These are phyloP conservation scores for Drepanosiphum platanoidis DNA, from an alignment of 2,888 invertebrate species.

Conservation along the genomic window DNA sequence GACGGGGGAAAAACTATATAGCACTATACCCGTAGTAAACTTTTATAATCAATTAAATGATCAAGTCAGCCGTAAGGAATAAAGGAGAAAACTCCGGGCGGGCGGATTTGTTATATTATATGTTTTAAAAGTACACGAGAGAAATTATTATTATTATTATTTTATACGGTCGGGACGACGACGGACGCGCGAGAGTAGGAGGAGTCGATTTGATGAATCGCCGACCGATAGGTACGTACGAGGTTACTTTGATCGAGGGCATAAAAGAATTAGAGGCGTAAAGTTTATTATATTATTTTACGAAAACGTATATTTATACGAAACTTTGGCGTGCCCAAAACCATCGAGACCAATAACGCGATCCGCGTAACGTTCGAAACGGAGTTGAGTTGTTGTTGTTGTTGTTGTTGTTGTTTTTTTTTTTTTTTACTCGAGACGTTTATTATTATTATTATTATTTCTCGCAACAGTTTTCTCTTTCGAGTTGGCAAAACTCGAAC, in stretches of 20 bases:
- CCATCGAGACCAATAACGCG: not conserved
- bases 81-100: not conserved
- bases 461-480: too few relatives aligned
- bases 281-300: not conserved
- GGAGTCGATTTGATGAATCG: not conserved
- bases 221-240: not conserved
- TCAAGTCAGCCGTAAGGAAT: not conserved
- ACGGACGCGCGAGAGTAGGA: not conserved
- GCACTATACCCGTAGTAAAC: too few relatives aligned
- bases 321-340: not conserved
- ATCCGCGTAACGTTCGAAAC: not conserved
- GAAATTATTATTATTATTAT: not conserved
- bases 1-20: not conserved
- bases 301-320: not conserved
- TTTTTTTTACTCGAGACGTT: too few relatives aligned
- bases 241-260: not conserved
- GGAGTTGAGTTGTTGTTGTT: too few relatives aligned
- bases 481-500: too few relatives aligned
- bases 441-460: too few relatives aligned
- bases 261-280: not conserved
- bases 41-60: constrained; percentile 21
- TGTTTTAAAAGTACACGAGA: not conserved
- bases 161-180: too few relatives aligned
- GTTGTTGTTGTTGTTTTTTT: too few relatives aligned
- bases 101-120: not conserved